phyloP scores from a whole-genome alignment of 1,140 invertebrate species.

The Trinorchestia longiramus region DNA sequence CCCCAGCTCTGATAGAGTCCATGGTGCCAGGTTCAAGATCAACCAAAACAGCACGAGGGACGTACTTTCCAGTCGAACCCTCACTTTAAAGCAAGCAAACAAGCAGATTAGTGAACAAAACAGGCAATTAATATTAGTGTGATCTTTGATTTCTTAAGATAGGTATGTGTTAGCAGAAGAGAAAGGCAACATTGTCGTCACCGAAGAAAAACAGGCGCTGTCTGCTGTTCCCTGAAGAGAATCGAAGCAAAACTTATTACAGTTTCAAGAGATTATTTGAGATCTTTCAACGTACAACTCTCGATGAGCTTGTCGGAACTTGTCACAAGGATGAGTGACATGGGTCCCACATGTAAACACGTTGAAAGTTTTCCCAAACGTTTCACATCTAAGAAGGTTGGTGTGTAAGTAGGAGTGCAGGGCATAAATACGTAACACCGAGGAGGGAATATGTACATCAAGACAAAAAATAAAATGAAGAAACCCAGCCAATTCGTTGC shows the following conservation, averaged over 20 bases:
- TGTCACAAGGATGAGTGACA: background rate
- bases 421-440: background rate
- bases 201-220: background rate
- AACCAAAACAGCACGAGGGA: conserved; percentile 82
- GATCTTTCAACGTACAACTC: background rate
- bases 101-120: background rate
- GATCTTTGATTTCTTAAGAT: background rate
- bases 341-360: background rate
- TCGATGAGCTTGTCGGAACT: background rate
- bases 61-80: conserved; percentile 33
- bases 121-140: background rate
- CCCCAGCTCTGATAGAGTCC: conserved; percentile 76
- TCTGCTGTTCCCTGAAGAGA: background rate
- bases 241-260: background rate
- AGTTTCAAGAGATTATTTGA: background rate
- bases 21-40: conserved; percentile 86
- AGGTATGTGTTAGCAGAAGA: background rate
- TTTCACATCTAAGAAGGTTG: background rate
- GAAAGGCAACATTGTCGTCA: background rate
- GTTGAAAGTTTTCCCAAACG: background rate
- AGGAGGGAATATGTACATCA: background rate
- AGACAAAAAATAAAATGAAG: background rate
- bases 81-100: conserved; percentile 23
- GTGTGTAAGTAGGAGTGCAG: background rate
- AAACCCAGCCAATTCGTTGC: background rate